Evolutionary conservation across 2,113 vertebrate genomes (phyloP), one percentile per base, ranked within the genome.

Genomic region (Pachycephala philippinensis): DNA sequence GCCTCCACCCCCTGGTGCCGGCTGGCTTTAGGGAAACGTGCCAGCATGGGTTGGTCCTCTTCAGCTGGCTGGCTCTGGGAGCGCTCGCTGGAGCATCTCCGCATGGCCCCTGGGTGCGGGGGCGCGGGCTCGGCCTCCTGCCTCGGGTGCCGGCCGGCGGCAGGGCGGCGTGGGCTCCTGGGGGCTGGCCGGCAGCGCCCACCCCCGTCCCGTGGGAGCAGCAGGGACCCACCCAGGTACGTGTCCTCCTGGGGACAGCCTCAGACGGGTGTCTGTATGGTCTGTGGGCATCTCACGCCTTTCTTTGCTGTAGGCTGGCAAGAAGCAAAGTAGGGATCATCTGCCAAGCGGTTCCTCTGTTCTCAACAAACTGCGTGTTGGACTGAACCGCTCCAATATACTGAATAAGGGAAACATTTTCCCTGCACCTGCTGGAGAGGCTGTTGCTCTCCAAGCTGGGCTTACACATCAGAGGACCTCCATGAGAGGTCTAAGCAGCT

Each of bases 11-110:
- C 95, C 94, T 19, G 15, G 90, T 95, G 95, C 97, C 52, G 93
- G 97, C 97, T 97, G 97, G 96, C 95, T 96, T 84, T 53, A 92
- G 94, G 94, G 95, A 97, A 94, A 61, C 14, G 7, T 88, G 97
- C 97, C 97, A 97, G 95, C 94, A 61, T 69, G 96, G 97, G 93
- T 92, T 95, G 95, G 96, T 97, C 95, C 76, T 96, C 90, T 44
- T 96, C 96, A 94, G 74, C 89, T 89, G 94, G 86, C 95, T 93
- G 94, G 93, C 90, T 94, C 64, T 80, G 84, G 94, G 94, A 94
- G 81, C 13, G 13, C 93, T 89, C 2, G 28, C 94, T 70, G 84
- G 87, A 90, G 87, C 93, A 95, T 86, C 95, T 75, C 88, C 0
- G 22, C 22, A 1, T 86, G 95, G 94, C 93, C 85, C 80, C 63